phyloP scores from a whole-genome alignment of 2,113 vertebrate species.

The Ammospiza nelsoni region DNA sequence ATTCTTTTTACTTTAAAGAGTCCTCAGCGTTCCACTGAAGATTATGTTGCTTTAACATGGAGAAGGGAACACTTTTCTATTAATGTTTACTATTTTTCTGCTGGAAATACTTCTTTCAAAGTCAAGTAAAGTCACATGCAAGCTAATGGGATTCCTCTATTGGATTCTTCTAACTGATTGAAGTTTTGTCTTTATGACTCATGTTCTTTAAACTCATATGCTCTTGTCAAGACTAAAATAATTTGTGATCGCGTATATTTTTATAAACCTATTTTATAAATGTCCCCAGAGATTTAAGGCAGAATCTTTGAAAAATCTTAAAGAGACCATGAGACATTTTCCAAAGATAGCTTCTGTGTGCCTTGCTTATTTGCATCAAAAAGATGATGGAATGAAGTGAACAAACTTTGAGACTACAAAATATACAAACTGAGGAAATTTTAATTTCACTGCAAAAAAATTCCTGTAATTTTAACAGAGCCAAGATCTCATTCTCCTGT shows the following conservation, averaged over 20 bases:
- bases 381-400: neutral
- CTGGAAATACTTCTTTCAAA: constrained; percentile 1
- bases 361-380: neutral
- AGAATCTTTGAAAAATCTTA: neutral
- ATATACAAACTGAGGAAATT: neutral
- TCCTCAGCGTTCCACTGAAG: neutral
- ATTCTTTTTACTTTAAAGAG: constrained; percentile 13
- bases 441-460: neutral
- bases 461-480: neutral
- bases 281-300: neutral
- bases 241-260: neutral
- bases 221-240: neutral
- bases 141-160: neutral
- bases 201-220: neutral
- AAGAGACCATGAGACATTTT: neutral
- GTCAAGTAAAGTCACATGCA: neutral
- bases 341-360: neutral
- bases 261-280: neutral
- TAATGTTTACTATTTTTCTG: constrained; percentile 30
- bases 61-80: neutral
- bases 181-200: constrained; percentile 23
- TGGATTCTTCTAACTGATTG: neutral
- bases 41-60: neutral
- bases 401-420: neutral
- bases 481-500: neutral